Percentiles rank a stretch among this genome's conserved stretches.
phyloP scores from a whole-genome alignment of 2,888 invertebrate species.

The Myopa testacea region DNA sequence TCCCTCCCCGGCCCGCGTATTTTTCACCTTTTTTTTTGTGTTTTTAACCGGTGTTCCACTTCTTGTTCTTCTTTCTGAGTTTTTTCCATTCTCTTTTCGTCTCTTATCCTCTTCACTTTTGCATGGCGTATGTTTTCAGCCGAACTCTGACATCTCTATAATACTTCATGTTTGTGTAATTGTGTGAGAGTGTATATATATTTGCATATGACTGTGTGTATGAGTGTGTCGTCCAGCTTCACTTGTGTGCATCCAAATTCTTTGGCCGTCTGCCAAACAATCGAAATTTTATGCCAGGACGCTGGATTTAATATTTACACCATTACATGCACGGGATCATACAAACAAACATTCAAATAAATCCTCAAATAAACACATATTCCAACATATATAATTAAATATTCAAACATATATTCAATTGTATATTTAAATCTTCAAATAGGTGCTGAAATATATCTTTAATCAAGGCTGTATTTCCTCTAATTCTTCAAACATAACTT shows the following conservation, averaged over 20 bases:
- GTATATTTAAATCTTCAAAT: no score
- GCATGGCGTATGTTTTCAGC: slow-evolving; percentile 7
- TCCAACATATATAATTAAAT: no score
- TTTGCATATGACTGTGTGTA: background rate
- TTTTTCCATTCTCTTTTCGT: background rate
- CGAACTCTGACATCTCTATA: slow-evolving; percentile 16
- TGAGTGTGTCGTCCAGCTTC: background rate
- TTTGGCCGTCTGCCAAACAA: slow-evolving; percentile 60
- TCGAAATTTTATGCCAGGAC: slow-evolving; percentile 23
- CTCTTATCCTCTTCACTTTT: background rate
- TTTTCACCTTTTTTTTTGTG: background rate
- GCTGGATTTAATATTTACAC: slow-evolving; percentile 11
- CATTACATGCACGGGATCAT: background rate
- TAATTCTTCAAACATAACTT: no score
- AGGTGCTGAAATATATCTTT: no score
- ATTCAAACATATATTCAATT: no score
- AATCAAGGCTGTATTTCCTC: no score
- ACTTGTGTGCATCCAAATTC: slow-evolving; percentile 46
- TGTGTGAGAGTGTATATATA: background rate
- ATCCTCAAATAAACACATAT: background rate
- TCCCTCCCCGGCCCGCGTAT: background rate
- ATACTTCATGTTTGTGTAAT: background rate
- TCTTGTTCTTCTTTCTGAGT: background rate
- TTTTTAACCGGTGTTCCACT: background rate
- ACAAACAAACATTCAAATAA: background rate